phyloP scores from a whole-genome alignment of 2,888 invertebrate genomes.

The Phoenoteleia sp. region DNA sequence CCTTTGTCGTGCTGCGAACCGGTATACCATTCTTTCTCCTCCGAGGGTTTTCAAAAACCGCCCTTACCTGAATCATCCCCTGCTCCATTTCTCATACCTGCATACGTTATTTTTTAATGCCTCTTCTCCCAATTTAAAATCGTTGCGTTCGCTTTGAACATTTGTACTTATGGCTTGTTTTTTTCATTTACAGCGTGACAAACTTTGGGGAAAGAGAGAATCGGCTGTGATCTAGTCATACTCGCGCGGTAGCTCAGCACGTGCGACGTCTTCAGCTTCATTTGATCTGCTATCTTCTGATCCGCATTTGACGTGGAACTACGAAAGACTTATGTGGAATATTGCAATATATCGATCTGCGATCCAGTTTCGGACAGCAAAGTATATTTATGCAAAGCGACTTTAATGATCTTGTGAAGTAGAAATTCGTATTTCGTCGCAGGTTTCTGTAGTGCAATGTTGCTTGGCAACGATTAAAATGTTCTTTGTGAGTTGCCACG shows the following conservation, averaged over 20 bases:
- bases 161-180: conserved; percentile 30
- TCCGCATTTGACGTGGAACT: conserved; percentile 23
- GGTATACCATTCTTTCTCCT: conserved; percentile 81
- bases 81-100: conserved; percentile 78
- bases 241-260: conserved; percentile 49
- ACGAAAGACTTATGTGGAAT: too few species aligned
- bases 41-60: conserved; percentile 80
- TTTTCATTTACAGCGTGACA: conserved; percentile 79
- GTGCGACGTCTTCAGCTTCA: conserved; percentile 51
- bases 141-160: neutral
- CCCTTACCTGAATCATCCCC: conserved; percentile 86
- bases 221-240: conserved; percentile 84
- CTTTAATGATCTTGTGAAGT: too few species aligned
- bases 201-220: conserved; percentile 50
- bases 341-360: conserved; percentile 49
- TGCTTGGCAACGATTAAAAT: too few species aligned
- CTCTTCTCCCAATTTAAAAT: neutral
- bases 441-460: too few species aligned
- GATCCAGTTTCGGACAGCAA: conserved; percentile 20
- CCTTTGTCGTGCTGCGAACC: conserved; percentile 85
- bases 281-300: conserved; percentile 65
- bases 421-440: too few species aligned
- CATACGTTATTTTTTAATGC: conserved; percentile 42
- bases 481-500: too few species aligned
- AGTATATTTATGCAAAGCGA: conserved; percentile 28